These are phyloP conservation scores for Drosophila parabipectinata DNA, from an alignment of 1,140 invertebrate genomes.

Conservation along the genomic window DNA sequence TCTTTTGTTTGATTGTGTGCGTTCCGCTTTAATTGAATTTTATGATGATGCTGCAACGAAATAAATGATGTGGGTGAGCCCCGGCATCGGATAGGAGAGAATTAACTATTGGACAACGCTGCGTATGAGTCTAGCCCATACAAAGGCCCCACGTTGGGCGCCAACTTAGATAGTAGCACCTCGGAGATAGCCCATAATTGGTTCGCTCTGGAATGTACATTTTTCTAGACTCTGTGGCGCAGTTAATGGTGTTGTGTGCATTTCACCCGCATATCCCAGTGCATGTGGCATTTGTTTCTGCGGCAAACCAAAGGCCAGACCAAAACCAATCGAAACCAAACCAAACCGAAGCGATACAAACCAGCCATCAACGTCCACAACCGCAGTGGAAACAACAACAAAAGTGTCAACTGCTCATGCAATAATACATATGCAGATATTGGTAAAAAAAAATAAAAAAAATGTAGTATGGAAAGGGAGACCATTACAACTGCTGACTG, in stretches of 20 bases:
- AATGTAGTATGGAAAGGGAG: background rate
- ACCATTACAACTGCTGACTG: conserved; percentile 29
- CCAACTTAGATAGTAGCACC: too few relatives aligned
- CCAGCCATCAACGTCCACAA: conserved; percentile 34
- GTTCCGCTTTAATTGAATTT: conserved; percentile 79
- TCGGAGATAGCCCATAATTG: too few relatives aligned
- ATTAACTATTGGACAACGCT: background rate
- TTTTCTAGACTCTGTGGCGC: too few relatives aligned
- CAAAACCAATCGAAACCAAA: conserved; percentile 4
- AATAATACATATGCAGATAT: conserved; percentile 31
- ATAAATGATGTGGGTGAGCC: background rate
- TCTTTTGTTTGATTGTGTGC: conserved; percentile 81
- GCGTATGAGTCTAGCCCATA: background rate
- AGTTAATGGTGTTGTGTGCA: background rate
- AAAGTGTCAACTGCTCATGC: conserved; percentile 32
- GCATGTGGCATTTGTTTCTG: conserved; percentile 6
- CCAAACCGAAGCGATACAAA: conserved; percentile 11
- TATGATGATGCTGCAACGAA: conserved; percentile 73
- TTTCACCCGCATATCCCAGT: background rate
- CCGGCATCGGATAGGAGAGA: background rate
- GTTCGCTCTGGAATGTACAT: too few relatives aligned
- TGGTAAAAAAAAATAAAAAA: background rate
- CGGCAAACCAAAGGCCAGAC: conserved; percentile 4
- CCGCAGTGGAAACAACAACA: conserved; percentile 46
- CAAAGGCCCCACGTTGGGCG: background rate